Conservation (phyloP, 2,888 invertebrate genomes). For the Ferrisia virgata region DNA sequence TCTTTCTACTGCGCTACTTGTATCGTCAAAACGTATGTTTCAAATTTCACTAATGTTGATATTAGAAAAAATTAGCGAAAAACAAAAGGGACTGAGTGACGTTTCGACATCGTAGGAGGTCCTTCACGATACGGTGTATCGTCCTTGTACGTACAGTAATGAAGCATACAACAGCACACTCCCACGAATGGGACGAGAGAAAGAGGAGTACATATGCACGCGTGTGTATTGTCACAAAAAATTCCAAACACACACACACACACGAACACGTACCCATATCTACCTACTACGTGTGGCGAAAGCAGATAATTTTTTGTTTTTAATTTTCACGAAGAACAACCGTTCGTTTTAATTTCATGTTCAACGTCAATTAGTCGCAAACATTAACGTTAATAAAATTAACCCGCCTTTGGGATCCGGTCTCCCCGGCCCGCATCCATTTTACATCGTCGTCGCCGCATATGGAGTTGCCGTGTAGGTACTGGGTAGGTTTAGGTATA, state of each 20-base stretch:
- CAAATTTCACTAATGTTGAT: too few relatives aligned
- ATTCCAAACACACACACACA: neutral
- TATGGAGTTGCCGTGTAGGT: too few relatives aligned
- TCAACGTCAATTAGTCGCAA: conserved; percentile 5
- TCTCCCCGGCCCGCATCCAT: neutral
- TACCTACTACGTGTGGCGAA: neutral
- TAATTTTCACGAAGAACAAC: neutral
- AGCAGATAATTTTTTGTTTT: conserved; percentile 9
- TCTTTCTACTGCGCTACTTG: too few relatives aligned
- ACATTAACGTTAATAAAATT: conserved; percentile 16
- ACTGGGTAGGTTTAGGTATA: neutral
- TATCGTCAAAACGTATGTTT: too few relatives aligned
- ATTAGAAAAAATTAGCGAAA: too few relatives aligned
- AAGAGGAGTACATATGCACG: too few relatives aligned
- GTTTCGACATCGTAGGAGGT: too few relatives aligned
- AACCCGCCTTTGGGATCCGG: conserved; percentile 1
- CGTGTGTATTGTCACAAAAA: neutral
- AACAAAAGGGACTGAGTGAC: too few relatives aligned
- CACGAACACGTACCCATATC: too few relatives aligned
- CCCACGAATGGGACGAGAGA: neutral
- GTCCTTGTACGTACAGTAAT: too few relatives aligned
- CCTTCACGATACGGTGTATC: too few relatives aligned
- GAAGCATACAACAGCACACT: too few relatives aligned
- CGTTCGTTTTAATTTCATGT: conserved; percentile 1
- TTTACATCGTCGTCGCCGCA: neutral